A percentile compares a stretch with the other conserved stretches of the same genome.
These are phyloP conservation scores for Saimiri boliviensis DNA, from an alignment of 2,113 vertebrate species.

Conservation along the genomic window DNA sequence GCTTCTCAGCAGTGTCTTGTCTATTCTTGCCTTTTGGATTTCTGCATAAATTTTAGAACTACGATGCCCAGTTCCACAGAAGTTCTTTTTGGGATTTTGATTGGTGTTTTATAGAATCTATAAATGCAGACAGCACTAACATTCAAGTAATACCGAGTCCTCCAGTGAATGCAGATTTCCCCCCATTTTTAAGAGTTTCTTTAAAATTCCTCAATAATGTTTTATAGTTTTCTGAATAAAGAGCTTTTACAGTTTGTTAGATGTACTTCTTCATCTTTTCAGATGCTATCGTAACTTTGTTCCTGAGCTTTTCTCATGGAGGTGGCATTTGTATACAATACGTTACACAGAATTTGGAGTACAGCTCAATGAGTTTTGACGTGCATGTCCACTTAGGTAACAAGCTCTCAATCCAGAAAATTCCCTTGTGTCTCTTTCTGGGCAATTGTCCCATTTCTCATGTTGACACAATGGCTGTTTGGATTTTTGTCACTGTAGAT, in stretches of 20 bases:
- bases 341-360: background rate
- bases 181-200: background rate
- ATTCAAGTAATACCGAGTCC: rapidly evolving
- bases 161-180: background rate
- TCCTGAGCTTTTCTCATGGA: background rate
- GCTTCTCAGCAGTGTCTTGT: background rate
- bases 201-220: background rate
- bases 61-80: background rate
- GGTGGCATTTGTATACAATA: background rate
- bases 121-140: rapidly evolving
- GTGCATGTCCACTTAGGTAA: rapidly evolving
- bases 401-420: background rate
- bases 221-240: background rate
- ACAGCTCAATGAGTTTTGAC: background rate
- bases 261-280: background rate
- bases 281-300: background rate
- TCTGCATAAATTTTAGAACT: background rate
- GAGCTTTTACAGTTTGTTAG: background rate
- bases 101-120: rapidly evolving
- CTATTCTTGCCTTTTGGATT: background rate
- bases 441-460: background rate
- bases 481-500: background rate
- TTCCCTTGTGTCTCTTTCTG: background rate
- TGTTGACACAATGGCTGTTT: background rate
- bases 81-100: background rate